Base-by-base conservation (phyloP, 2,797 vertebrate species). In the Ctenopoma multispine region DNA sequence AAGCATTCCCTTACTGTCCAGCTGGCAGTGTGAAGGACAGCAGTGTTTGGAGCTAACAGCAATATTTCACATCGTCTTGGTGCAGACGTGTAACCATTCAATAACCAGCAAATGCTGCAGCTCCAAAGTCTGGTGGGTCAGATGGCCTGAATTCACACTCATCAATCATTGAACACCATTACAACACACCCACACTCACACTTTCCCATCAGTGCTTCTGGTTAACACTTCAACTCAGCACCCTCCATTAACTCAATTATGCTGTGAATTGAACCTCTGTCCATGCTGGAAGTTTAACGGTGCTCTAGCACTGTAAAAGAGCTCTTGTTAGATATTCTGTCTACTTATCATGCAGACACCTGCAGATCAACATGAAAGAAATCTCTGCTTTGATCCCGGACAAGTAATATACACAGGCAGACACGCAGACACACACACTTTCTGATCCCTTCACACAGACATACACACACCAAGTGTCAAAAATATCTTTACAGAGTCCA, bases 341-440 rank as follows among this genome's bases (percentile, higher is more conserved):
- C 57, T 51, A 43, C 79, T 75, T 75, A 65, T 87, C 62, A 77
- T 51, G 47, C 75, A 75, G 59, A 79, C 72, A 84, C 86, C 82
- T 81, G 80, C 73, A 81, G 57, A 77, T 82, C 70, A 63, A 78
- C 79, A 74, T 86, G 75, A 89, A 81, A 86, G 47, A 36, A 69
- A 49, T 48, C 53, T 59, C 27, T 23, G 66, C 89, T 90, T 90
- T 90, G 82, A 90, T 85, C 77, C 51, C 20, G 38, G 43, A 63
- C 46, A 27, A 31, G 63, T 53, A 56, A 70, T 49, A 63, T 62
- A 62, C 34, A 18, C 34, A 29, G 23, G 24, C 70, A 61, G 31
- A 47, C 41, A 53, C 24, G 53, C 44, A n/a, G n/a, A 38, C 31
- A 70, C 63, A 58, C 50, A 48, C 17, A 17, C 59, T 7, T 47